Base-by-base conservation (phyloP, 1,140 invertebrate species). In the Armadillidium nasatum region DNA sequence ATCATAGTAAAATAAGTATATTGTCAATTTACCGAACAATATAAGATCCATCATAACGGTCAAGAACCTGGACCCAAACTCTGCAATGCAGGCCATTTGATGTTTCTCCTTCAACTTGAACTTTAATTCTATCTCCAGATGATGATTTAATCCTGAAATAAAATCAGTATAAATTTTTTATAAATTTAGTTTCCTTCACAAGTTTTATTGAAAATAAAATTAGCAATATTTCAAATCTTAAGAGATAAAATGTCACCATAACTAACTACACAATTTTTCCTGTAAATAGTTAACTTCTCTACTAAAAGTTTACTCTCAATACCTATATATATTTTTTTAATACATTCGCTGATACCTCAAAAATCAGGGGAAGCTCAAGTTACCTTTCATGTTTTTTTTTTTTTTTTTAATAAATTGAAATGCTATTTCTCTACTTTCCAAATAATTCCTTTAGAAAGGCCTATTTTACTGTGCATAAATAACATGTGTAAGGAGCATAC, bases 41-140 rank as follows among this genome's bases (percentile, higher is more conserved):
- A 83, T 91, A 93, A 46, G 89, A 90, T 3, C 93, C 93, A 89
- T 97, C 93, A 82, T 92, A 91, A 77, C 91, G 88, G 83, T 97
- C 89, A 44, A 97, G 87, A 71, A 91, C 87, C 85, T 96, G 92
- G 0, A 88, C 85, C 89, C 91, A 92, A 78, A 92, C 84, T 80
- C 89, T 85, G 83, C 92, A 93, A 45, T 87, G 82, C 50, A 60
- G 19, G 11, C 50, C 50, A 7, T 60, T 60, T 60, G 50, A 1
- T 15, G 50, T 60, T 60, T 60, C 50, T 60, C 50, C 50, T 19
- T 60, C 50, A 60, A 60, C 50, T 19, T 60, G 50, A 60, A 60
- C 50, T 60, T 60, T 60, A 60, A 60, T 60, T 60, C 50, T 60
- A 60, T 60, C 50, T 15, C 50, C 50, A 13, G 19, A 60, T 60